These are phyloP conservation scores for Clinocottus analis DNA, from an alignment of 2,113 vertebrate species.

Conservation along the genomic window DNA sequence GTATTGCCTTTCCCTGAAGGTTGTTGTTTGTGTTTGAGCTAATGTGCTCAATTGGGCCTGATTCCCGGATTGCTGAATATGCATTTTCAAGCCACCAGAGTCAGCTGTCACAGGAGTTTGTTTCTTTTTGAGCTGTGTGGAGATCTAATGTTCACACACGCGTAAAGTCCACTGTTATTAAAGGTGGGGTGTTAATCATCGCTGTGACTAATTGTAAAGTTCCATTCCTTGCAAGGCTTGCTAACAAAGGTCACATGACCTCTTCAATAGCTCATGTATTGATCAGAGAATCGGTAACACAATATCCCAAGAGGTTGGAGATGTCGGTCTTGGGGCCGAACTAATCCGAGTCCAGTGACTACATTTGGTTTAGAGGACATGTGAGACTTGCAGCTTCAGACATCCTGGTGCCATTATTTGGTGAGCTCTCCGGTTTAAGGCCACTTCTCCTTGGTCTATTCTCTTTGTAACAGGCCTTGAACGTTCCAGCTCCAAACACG, in stretches of 20 bases:
- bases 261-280: constrained; percentile 7
- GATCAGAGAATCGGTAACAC: constrained; percentile 26
- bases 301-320: constrained; percentile 27
- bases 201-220: background rate
- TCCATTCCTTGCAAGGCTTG: background rate
- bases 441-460: background rate
- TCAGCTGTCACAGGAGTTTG: constrained; percentile 19
- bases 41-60: constrained; percentile 31
- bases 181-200: background rate
- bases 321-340: constrained; percentile 21
- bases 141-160: background rate
- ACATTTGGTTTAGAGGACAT: constrained; percentile 10
- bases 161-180: background rate
- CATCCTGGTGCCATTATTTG: constrained; percentile 20
- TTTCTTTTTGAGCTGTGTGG: background rate
- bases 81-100: constrained; percentile 16
- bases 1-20: constrained; percentile 61
- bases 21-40: constrained; percentile 48
- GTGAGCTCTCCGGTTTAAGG: background rate
- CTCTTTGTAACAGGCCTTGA: background rate
- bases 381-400: constrained; percentile 12
- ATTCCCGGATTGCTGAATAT: constrained; percentile 21
- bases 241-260: background rate
- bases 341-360: background rate
- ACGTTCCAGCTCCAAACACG: background rate